Evolutionary conservation across 37 sponge, comb jelly and placozoan species (phyloP).

Genomic region (Haliclona indistincta): DNA sequence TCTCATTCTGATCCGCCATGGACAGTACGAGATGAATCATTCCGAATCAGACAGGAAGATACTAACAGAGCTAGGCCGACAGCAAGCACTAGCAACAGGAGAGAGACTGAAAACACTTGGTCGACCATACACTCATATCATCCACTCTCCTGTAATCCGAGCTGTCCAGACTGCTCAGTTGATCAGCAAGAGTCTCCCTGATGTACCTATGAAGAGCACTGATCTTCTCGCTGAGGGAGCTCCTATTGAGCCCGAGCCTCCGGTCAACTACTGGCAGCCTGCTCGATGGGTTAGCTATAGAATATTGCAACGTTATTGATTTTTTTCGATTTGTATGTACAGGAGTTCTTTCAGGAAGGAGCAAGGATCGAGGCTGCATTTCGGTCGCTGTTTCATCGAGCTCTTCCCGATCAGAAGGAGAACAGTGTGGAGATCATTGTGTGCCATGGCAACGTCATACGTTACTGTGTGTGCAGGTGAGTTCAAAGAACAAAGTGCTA

Average conservation of each 20-base stretch:
- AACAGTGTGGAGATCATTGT: conserved; percentile 84
- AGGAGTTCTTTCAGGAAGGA: conserved; percentile 95
- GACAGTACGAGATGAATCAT: conserved; percentile 71
- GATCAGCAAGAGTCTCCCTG: conserved; percentile 54
- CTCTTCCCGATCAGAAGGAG: conserved; percentile 79
- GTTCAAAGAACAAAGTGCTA: too few relatives aligned
- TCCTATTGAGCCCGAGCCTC: conserved; percentile 84
- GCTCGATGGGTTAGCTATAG: conserved; percentile 50
- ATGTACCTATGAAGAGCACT: conserved; percentile 71
- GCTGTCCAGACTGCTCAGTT: conserved; percentile 73
- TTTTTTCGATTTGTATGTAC: neutral
- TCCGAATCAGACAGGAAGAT: conserved; percentile 36
- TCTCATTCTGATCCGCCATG: conserved; percentile 84
- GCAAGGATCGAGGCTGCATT: conserved; percentile 96
- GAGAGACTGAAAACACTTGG: conserved; percentile 74
- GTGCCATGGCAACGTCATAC: conserved; percentile 95
- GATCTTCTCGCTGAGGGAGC: conserved; percentile 88
- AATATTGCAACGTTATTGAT: neutral
- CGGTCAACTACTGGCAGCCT: conserved; percentile 74
- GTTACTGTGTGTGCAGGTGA: conserved; percentile 95
- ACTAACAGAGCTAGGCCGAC: conserved; percentile 77
- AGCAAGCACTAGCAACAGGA: conserved; percentile 84
- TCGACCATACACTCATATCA: conserved; percentile 22
- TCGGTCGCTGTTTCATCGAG: conserved; percentile 87
- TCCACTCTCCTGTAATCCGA: conserved; percentile 81